Percentiles rank a stretch among this genome's conserved stretches.
Conservation (phyloP, 2,113 vertebrate species). For the Corythaeola cristata region DNA sequence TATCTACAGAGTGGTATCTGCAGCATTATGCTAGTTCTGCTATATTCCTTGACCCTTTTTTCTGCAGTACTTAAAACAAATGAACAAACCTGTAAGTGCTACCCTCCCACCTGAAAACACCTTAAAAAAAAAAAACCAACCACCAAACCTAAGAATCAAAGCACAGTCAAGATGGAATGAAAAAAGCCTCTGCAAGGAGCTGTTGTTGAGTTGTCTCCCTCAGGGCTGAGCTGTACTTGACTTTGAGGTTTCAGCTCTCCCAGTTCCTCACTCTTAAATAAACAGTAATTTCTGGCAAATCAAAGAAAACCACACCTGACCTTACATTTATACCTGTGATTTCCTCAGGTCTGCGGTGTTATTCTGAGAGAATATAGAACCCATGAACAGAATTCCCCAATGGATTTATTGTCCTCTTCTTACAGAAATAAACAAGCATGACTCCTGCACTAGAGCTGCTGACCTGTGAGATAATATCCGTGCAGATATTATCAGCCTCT, state of each 20-base stretch:
- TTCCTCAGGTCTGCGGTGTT: background rate
- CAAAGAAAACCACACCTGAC: slow-evolving; percentile 10
- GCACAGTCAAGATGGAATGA: background rate
- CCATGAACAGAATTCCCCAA: background rate
- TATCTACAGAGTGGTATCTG: background rate
- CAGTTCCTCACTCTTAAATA: background rate
- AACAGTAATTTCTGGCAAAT: background rate
- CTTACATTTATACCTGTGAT: background rate
- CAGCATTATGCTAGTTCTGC: background rate
- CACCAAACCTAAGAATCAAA: background rate
- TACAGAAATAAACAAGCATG: background rate
- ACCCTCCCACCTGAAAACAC: background rate
- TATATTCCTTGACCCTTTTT: background rate
- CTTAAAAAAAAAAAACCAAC: background rate
- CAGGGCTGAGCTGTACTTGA: background rate
- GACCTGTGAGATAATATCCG: background rate
- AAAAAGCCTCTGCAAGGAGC: background rate
- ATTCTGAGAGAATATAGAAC: background rate
- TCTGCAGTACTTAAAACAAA: background rate
- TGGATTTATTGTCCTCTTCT: background rate
- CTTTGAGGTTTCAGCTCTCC: slow-evolving; percentile 5
- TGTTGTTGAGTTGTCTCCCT: background rate
- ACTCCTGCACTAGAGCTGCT: background rate
- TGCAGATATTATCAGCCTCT: background rate
- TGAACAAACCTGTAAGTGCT: background rate